Evolutionary conservation across 2,113 vertebrate genomes (phyloP).

Genomic region (Carollia perspicillata): DNA sequence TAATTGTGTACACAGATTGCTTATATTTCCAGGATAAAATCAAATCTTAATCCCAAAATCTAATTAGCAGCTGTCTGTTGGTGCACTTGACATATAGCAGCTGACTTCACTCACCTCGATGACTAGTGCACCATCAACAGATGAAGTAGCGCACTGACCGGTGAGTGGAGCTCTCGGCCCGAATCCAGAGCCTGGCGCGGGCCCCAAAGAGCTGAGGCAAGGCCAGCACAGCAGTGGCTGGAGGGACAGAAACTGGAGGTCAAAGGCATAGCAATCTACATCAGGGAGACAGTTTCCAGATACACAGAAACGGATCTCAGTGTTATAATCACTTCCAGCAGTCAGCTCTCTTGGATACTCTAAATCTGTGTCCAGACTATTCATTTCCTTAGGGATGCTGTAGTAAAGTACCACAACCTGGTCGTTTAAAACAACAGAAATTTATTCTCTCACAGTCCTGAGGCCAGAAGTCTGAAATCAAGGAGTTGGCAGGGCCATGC

Average conservation of each 20-base stretch:
- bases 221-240: not conserved
- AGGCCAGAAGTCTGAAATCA: not conserved
- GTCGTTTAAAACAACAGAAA: not conserved
- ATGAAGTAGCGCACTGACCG: accelerated
- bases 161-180: not conserved
- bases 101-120: not conserved
- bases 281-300: not conserved
- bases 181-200: not conserved
- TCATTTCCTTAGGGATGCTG: not conserved
- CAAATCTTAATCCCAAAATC: not conserved
- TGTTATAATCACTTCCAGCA: not conserved
- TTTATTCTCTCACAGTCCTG: not conserved
- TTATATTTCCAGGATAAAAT: constrained; percentile 5
- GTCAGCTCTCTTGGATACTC: not conserved
- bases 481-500: no score
- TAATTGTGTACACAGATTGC: not conserved
- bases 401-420: not conserved
- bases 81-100: not conserved
- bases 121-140: not conserved
- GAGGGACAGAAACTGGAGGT: not conserved
- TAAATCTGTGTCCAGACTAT: not conserved
- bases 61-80: not conserved
- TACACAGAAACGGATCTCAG: not conserved
- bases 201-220: not conserved
- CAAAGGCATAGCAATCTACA: not conserved